Evolutionary conservation across 2,888 invertebrate species (phyloP), one percentile per base, ranked within the genome.

Genomic region (Eilema sororculum): DNA sequence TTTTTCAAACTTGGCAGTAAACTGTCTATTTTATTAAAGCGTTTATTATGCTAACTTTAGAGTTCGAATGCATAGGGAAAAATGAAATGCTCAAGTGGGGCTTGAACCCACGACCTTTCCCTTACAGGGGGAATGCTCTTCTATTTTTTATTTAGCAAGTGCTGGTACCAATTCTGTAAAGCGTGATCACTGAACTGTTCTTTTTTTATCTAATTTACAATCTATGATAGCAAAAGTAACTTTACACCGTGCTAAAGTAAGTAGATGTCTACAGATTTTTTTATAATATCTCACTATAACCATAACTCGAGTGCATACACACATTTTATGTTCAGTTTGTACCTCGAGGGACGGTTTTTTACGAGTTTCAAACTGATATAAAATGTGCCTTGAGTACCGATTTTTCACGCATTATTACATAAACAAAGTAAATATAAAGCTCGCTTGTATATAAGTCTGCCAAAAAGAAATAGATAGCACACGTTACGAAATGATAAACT

Each of bases 391-490:
- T 70, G 82, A 80, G 80, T 78, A 73, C 74, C 82, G 80, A 80
- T 80, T 82, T 80, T 82, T 80, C 78, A 78, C 80, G 76, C 78
- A 80, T 79, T 80, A 82, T 79, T 79, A 82, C 78, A 63, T 73
- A 77, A 75, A 71, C 28, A 75, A 69, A 79, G 72, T 69, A 76
- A 69, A 67, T 73, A 77, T 75, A 81, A 66, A 68, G 71, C 46
- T 46, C 46, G 5, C 20, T 20, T 46, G 69, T 72, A 81, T 73
- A 68, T 68, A 73, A 56, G 56, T 33, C 67, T 68, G 57, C n/a
- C 9, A 52, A 60, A 68, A 59, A 69, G 69, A 72, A 67, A 76
- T 52, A 57, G 41, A 81, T 68, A 61, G 46, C 13, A 52, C 41
- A 41, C 37, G 46, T 52, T 64, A n/a, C 13, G 52, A 20, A 37